Conservation (phyloP, 2,797 vertebrate genomes). For the Rousettus madagascariensis region DNA sequence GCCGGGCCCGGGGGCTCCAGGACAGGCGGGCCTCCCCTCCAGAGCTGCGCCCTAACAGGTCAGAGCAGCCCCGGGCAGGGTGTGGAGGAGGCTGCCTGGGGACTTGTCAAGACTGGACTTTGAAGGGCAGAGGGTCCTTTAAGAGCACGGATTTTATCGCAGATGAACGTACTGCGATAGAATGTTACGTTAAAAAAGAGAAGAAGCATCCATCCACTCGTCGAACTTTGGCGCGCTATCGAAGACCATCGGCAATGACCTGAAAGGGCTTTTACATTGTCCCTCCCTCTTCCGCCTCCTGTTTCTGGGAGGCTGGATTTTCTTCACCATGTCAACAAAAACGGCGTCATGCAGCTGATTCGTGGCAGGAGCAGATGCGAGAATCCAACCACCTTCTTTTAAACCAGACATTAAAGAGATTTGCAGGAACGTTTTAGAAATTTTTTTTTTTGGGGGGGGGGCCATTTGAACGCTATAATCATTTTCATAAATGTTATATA, state of each 20-base stretch:
- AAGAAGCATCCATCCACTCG: too few species aligned
- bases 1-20: fast-evolving
- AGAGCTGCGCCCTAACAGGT: fast-evolving
- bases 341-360: fast-evolving
- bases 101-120: too few species aligned
- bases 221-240: too few species aligned
- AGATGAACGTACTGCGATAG: fast-evolving
- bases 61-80: fast-evolving
- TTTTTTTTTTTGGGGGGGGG: too few species aligned
- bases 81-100: fast-evolving
- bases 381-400: neutral
- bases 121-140: neutral
- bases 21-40: neutral
- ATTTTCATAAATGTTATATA: neutral
- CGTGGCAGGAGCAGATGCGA: fast-evolving
- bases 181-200: fast-evolving
- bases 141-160: fast-evolving
- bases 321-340: fast-evolving
- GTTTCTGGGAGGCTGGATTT: fast-evolving
- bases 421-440: neutral
- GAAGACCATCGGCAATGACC: neutral
- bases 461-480: neutral
- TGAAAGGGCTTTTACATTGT: fast-evolving
- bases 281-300: fast-evolving
- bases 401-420: neutral